Base-by-base conservation (phyloP, 2,888 invertebrate species). In the Acleris emargana region DNA sequence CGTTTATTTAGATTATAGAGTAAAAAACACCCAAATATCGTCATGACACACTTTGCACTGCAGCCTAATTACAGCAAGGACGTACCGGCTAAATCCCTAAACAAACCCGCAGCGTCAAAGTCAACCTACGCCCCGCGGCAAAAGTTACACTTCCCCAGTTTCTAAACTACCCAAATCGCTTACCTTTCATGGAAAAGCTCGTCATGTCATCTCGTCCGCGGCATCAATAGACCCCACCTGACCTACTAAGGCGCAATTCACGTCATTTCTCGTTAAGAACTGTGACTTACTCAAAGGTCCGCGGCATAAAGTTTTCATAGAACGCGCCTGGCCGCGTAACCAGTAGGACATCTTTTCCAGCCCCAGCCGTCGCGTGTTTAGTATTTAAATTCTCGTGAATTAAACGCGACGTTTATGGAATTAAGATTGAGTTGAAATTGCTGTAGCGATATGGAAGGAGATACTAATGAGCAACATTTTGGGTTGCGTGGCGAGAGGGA, bases 171-270 rank as follows among this genome's bases (percentile, higher is more conserved):
- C 43, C 61, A 61, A 61, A 66, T 61, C 73, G 68, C 75, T 77
- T 79, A 76, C 74, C 73, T 74, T 73, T 71, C 68, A 68, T 68
- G 71, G 79, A 84, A 80, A 79, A 80, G 75, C 80, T 75, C 71
- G 78, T 79, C 73, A 72, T 70, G 72, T 74, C 71, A 69, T 76
- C 74, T 75, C 74, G 74, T 83, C 79, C 78, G 81, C 79, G 72
- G 72, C 80, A 76, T 88, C 86, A 84, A 87, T 85, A 82, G 84
- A 74, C 76, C 73, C 67, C 80, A 78, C 87, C 86, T 86, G 87
- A 88, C 87, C 87, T 74, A 86, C 74, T 87, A 81, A 84, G 77
- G 79, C 76, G 76, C 75, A 79, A 83, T 86, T 84, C 85, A 85
- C 78, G 80, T 80, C 83, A 82, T 83, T 82, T 77, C 83, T 80